These are phyloP conservation scores for Cathartes aura DNA, from an alignment of 2,113 vertebrate species.

Conservation along the genomic window DNA sequence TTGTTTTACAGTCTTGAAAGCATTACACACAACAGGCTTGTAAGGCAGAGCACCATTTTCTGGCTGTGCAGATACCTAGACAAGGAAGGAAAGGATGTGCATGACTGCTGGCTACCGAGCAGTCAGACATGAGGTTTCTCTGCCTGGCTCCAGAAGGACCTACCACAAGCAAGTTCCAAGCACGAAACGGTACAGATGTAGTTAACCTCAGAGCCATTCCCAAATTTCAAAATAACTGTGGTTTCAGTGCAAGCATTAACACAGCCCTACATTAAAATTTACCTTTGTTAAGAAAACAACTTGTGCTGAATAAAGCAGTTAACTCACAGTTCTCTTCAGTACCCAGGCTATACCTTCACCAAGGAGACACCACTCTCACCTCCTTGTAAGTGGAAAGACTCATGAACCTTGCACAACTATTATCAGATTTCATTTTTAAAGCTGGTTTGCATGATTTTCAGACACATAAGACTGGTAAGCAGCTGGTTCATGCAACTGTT, in stretches of 20 bases:
- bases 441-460: background rate
- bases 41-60: background rate
- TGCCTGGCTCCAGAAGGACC: background rate
- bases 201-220: background rate
- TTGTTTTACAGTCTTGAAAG: background rate
- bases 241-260: background rate
- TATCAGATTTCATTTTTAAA: background rate
- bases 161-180: background rate
- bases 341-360: background rate
- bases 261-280: background rate
- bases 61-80: background rate
- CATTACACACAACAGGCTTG: background rate
- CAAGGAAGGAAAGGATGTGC: background rate
- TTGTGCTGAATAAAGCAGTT: background rate
- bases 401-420: background rate
- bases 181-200: background rate
- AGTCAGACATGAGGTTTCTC: background rate
- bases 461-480: background rate
- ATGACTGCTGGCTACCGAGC: accelerated
- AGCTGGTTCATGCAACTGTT: background rate
- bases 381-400: background rate
- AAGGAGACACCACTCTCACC: background rate
- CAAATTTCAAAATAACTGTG: background rate
- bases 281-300: background rate
- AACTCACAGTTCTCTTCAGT: background rate